These are phyloP conservation scores for Cheilosia grossa DNA, from an alignment of 2,888 invertebrate genomes.

Conservation along the genomic window DNA sequence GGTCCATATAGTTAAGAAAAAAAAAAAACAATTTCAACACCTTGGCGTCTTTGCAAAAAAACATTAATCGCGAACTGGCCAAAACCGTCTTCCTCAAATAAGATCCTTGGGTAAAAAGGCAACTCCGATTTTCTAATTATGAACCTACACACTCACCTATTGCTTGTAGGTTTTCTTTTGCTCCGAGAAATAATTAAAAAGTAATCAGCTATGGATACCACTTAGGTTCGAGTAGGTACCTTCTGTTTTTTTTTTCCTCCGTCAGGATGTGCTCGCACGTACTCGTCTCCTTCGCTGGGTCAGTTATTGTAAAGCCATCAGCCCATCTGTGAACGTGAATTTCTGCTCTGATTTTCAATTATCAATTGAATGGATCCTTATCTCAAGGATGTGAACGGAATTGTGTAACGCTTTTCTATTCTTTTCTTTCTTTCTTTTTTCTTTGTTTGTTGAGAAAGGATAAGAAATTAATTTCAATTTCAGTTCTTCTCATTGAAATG, in stretches of 20 bases:
- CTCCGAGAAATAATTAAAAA: not conserved
- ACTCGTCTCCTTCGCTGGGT: not conserved
- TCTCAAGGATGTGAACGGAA: not conserved
- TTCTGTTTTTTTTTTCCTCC: not conserved
- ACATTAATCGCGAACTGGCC: no score
- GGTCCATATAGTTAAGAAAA: not conserved
- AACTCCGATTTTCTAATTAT: no score
- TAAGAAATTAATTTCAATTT: conserved; percentile 16
- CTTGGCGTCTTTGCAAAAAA: no score
- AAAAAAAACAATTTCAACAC: conserved; percentile 10
- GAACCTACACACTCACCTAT: no score
- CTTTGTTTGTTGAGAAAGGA: not conserved
- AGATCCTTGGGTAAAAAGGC: no score
- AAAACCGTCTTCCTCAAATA: no score
- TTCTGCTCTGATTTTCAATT: conserved; percentile 7
- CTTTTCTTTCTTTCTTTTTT: no score
- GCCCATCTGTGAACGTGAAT: not conserved
- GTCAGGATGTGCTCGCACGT: not conserved
- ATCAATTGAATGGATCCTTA: conserved; percentile 1
- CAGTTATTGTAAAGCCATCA: not conserved
- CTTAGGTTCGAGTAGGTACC: not conserved
- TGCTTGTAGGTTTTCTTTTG: no score
- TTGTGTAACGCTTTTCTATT: not conserved
- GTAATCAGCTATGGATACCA: not conserved
- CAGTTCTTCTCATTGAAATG: conserved; percentile 21